Base-by-base conservation (phyloP, 2,113 vertebrate genomes). In the Dendropsophus ebraccatus region DNA sequence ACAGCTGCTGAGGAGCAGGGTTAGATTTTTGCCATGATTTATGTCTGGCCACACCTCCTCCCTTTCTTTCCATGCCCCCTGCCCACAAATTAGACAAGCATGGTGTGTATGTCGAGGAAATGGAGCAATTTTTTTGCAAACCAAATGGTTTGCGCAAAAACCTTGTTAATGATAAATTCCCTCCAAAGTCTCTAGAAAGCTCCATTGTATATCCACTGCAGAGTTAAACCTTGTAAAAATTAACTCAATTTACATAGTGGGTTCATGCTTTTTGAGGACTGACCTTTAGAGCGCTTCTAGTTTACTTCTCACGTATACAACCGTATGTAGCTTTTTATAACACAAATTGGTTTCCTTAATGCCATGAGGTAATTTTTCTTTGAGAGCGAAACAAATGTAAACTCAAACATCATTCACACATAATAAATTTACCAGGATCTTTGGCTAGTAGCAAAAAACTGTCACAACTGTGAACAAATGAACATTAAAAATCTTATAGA, bases 341-440 rank as follows among this genome's bases (percentile, higher is more conserved):
- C 30, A 67, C 32, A 16, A 67, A 32, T 32, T 17, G 12, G 28
- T 13, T 62, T 62, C n/a, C 58, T 3, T n/a, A n/a, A n/a, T n/a
- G n/a, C n/a, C n/a, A n/a, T n/a, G n/a, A n/a, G n/a, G 58, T 67
- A 35, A 67, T 17, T 67, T 67, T 67, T 67, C 62, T 67, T 67
- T 32, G 16, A 13, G 13, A 7, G 13, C 17, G 30, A 67, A 67
- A 67, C 5, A 32, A 67, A 32, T 67, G 62, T 41, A 35, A 72
- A 41, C 32, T 35, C 17, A 37, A 72, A n/a, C n/a, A n/a, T n/a
- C n/a, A n/a, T 41, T 72, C 35, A 72, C 21, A 72, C 35, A 23
- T 41, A 41, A 72, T 72, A 72, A 10, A 41, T 41, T 72, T 21
- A 72, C 32, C 19, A 72, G 1, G 17, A 41, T 41, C 69, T 72